A percentile compares a stretch with the other conserved stretches of the same genome.
phyloP scores from a whole-genome alignment of 2,113 vertebrate genomes.

The Microcebus tavaratra region DNA sequence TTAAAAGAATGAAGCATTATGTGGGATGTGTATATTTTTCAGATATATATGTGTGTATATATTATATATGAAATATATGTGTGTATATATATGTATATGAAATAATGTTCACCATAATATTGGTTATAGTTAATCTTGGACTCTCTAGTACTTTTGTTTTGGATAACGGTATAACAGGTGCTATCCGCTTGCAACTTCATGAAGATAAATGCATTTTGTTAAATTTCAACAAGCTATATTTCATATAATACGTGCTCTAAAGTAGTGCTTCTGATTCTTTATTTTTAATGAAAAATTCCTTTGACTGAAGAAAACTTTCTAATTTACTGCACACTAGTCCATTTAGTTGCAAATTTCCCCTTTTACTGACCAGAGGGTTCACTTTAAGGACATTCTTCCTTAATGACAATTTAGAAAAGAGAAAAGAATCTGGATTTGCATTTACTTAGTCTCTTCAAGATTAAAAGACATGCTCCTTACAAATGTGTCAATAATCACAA shows the following conservation, averaged over 20 bases:
- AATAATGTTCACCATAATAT: not conserved
- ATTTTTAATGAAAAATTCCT: not conserved
- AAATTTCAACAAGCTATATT: not conserved
- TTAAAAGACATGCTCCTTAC: not conserved
- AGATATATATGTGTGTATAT: not conserved
- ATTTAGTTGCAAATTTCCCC: conserved; percentile 5
- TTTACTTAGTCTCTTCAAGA: conserved; percentile 11
- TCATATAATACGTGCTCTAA: not conserved
- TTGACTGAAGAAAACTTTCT: not conserved
- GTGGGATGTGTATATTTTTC: no score
- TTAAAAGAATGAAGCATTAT: not conserved
- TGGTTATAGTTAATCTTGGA: not conserved
- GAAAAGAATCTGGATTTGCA: not conserved
- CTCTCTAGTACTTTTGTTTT: not conserved
- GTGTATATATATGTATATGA: not conserved
- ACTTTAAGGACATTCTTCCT: not conserved
- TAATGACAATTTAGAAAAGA: not conserved
- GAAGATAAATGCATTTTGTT: not conserved
- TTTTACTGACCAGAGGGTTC: not conserved
- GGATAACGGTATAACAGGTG: conserved; percentile 39
- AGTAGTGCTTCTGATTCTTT: not conserved
- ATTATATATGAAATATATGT: not conserved
- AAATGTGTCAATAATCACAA: not conserved
- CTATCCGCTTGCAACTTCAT: conserved; percentile 66
- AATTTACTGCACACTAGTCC: not conserved